Conservation (phyloP, 2,797 vertebrate species). For the Chlorospingus semifuscus region DNA sequence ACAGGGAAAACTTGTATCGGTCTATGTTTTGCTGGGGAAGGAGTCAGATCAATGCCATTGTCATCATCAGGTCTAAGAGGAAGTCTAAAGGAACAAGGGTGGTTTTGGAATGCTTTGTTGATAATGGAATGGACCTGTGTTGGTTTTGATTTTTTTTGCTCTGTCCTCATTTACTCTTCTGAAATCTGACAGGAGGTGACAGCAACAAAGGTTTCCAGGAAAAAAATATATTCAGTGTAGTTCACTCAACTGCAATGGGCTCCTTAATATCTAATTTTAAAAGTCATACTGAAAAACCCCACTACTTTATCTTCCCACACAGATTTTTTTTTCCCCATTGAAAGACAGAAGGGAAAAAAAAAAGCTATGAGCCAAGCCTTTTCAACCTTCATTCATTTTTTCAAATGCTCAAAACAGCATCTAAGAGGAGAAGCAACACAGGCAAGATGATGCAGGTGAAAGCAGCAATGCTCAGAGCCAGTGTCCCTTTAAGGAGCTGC, state of each 20-base stretch:
- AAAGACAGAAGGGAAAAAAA: not conserved
- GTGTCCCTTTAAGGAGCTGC: slow-evolving; percentile 7
- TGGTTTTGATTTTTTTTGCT: not conserved
- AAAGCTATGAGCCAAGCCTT: not conserved
- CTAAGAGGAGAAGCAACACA: accelerated
- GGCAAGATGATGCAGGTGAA: not conserved
- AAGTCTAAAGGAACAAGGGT: not conserved
- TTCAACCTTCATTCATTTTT: not conserved
- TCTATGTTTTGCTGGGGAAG: not conserved
- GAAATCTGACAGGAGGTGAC: not conserved
- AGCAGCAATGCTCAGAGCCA: not conserved
- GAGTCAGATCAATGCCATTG: not conserved
- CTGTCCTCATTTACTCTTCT: not conserved
- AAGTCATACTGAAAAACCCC: accelerated
- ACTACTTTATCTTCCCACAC: not conserved
- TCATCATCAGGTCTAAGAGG: not conserved
- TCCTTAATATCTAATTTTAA: not conserved
- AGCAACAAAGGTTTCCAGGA: not conserved
- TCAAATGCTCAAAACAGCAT: not conserved
- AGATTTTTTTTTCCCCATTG: not conserved
- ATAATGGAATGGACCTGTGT: accelerated
- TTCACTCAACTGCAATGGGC: not conserved
- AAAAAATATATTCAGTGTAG: not conserved
- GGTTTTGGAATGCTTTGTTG: not conserved
- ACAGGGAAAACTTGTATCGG: not conserved